Evolutionary conservation across 2,888 invertebrate genomes (phyloP), one percentile per base, ranked within the genome.

Genomic region (Ochlodes sylvanus): DNA sequence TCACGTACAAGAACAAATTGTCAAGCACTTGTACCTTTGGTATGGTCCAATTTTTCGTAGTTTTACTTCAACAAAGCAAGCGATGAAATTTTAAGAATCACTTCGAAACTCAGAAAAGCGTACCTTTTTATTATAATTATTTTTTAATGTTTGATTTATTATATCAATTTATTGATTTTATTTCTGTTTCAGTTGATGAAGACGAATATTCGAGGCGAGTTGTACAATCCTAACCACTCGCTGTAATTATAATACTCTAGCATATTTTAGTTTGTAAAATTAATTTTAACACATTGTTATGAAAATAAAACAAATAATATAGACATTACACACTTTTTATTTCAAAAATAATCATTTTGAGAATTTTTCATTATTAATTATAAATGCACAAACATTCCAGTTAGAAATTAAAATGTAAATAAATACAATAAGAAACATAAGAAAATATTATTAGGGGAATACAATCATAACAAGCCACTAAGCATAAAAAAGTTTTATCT

Each of bases 131-230:
- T n/a, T n/a, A n/a, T n/a, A n/a, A n/a, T n/a, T n/a, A n/a, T n/a
- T n/a, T n/a, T n/a, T n/a, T n/a, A n/a, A n/a, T n/a, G n/a, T n/a
- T n/a, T n/a, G n/a, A n/a, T n/a, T n/a, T n/a, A n/a, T n/a, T n/a
- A n/a, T n/a, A n/a, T n/a, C n/a, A n/a, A 27, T 63, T 21, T 2
- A 21, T 7, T 68, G 42, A 17, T 7, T 38, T 5, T 19, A 12
- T 67, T 57, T 71, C 73, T 63, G 62, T 66, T 72, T 19, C 88
- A 92, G 92, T 72, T 92, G 15, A 92, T 92, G 92, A 92, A 91
- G 77, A 91, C 88, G 0, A 87, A 87, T 42, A 88, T 92, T 62
- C 76, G 92, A 63, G 92, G 92, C 12, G 92, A 92, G 72, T 74
- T 92, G 27, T 68, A 83, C 66, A 89, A 87, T 56, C 86, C 86